These are phyloP conservation scores for Butastur rufipennis DNA, from an alignment of 2,113 vertebrate genomes.

Conservation along the genomic window DNA sequence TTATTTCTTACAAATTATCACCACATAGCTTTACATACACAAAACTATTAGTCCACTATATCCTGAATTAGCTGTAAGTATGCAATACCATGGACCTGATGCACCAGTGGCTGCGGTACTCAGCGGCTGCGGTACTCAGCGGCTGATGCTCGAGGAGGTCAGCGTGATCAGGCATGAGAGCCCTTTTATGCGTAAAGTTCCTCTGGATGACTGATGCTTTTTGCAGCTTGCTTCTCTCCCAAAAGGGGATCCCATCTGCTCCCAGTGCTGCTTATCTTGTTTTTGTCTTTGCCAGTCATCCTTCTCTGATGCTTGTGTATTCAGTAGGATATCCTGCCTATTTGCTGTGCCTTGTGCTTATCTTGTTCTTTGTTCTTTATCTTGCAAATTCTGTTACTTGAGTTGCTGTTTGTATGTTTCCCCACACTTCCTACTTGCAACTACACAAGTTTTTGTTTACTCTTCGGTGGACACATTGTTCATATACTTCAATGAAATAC, in stretches of 20 bases:
- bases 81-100: background rate
- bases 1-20: background rate
- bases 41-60: background rate
- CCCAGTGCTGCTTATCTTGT: background rate
- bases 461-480: background rate
- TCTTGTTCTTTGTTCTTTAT: background rate
- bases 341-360: background rate
- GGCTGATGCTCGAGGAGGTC: accelerated
- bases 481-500: background rate
- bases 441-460: background rate
- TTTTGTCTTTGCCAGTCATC: background rate
- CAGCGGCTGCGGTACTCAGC: accelerated
- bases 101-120: background rate
- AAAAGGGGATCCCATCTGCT: background rate
- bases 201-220: background rate
- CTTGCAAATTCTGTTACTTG: background rate
- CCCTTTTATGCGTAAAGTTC: background rate
- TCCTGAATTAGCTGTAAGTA: background rate
- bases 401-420: background rate
- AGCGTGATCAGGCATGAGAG: background rate
- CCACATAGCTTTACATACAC: background rate
- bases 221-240: background rate
- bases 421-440: background rate
- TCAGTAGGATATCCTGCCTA: background rate
- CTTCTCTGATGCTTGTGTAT: background rate